Evolutionary conservation across 2,797 vertebrate species (phyloP).

Genomic region (Holocentrus rufus): DNA sequence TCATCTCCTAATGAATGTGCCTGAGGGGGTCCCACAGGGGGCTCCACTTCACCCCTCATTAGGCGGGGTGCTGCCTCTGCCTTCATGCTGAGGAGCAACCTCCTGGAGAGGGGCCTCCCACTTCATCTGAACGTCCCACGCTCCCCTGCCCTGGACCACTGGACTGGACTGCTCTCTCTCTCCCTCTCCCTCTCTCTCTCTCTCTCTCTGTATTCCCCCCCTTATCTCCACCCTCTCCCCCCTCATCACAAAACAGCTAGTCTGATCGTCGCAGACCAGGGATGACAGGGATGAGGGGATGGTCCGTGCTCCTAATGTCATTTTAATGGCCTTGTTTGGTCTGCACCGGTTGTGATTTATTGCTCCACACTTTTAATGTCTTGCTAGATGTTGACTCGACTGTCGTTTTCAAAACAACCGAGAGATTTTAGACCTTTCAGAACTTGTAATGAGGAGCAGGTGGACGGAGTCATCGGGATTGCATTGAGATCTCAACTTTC

Average conservation of each 20-base stretch:
- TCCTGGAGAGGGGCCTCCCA: conserved; percentile 76
- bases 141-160: conserved; percentile 70
- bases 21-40: conserved; percentile 82
- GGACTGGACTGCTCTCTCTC: conserved; percentile 45
- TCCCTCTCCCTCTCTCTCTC: conserved; percentile 17
- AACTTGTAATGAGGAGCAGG: conserved; percentile 20
- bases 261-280: conserved; percentile 51
- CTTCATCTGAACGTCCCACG: conserved; percentile 74
- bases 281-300: conserved; percentile 65
- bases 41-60: conserved; percentile 86
- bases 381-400: conserved; percentile 47
- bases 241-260: conserved; percentile 39
- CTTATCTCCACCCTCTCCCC: background rate
- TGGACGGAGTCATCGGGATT: conserved; percentile 32
- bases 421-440: conserved; percentile 36
- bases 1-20: conserved; percentile 89
- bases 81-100: conserved; percentile 79
- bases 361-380: conserved; percentile 60
- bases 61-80: conserved; percentile 77
- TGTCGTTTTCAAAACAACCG: conserved; percentile 37
- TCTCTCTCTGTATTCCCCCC: conserved; percentile 29
- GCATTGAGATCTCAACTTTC: conserved; percentile 7
- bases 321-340: conserved; percentile 77
- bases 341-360: conserved; percentile 71
- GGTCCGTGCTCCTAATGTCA: conserved; percentile 68